Conservation (phyloP, 2,113 vertebrate species). For the Ellobius talpinus region DNA sequence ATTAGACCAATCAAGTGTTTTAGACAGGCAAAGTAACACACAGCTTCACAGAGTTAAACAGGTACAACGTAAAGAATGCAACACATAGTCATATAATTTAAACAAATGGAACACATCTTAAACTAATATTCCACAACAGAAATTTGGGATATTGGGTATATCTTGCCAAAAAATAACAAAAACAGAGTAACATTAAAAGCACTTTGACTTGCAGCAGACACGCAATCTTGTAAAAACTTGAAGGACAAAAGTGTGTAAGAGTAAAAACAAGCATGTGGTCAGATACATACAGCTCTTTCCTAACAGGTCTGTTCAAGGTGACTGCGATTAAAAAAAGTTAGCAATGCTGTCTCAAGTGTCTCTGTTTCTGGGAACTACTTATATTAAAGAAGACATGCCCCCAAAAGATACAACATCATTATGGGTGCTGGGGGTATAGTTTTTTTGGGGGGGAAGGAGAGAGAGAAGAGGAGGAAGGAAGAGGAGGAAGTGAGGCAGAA, state of each 20-base stretch:
- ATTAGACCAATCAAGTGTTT: no score
- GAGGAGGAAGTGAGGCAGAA: background rate
- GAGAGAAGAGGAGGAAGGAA: no score
- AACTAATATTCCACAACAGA: no score
- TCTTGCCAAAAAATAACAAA: constrained; percentile 42
- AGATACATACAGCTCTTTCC: background rate
- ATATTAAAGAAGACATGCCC: background rate
- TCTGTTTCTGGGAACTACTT: constrained; percentile 26
- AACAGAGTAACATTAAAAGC: constrained; percentile 41
- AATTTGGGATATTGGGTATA: background rate
- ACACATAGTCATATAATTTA: no score
- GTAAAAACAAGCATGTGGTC: constrained; percentile 2
- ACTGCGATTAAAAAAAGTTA: constrained; percentile 34
- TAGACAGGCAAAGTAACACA: no score
- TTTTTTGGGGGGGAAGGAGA: background rate
- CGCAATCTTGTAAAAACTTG: constrained; percentile 62
- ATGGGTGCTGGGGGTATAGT: background rate
- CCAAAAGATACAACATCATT: constrained; percentile 10
- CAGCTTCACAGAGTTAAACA: no score
- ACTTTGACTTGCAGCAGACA: background rate
- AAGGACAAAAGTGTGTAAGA: constrained; percentile 18
- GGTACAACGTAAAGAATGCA: no score
- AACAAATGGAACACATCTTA: no score
- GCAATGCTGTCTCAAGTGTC: constrained; percentile 2
- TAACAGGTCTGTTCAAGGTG: constrained; percentile 43